These are phyloP conservation scores for Manis crassicaudata DNA, from an alignment of 2,797 vertebrate species.

Conservation along the genomic window DNA sequence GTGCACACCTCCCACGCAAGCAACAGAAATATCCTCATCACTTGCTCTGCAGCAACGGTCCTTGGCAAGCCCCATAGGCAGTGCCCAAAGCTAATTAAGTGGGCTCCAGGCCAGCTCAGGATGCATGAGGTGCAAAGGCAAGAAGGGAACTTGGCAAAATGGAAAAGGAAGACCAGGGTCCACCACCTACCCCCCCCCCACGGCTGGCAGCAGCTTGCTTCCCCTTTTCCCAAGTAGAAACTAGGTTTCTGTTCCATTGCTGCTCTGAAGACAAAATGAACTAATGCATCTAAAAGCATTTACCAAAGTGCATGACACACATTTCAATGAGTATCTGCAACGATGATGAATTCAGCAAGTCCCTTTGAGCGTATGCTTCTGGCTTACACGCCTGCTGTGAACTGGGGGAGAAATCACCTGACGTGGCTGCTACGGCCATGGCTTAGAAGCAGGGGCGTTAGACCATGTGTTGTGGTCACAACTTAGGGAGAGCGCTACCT, in stretches of 20 bases:
- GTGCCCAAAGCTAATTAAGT: background rate
- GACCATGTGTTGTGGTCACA: background rate
- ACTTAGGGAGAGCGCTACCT: background rate
- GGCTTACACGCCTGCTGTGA: background rate
- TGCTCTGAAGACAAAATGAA: background rate
- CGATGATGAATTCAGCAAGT: accelerated
- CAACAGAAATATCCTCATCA: accelerated
- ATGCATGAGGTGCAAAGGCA: accelerated
- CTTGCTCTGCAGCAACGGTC: background rate
- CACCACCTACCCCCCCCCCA: no score
- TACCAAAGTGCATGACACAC: background rate
- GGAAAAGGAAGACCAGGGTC: no score
- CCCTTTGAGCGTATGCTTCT: accelerated
- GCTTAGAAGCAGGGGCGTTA: no score
- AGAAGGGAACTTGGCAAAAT: accelerated
- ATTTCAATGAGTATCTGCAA: background rate
- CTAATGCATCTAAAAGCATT: background rate
- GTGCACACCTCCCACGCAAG: background rate
- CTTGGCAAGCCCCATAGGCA: accelerated
- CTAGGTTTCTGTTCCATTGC: background rate
- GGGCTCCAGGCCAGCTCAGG: background rate
- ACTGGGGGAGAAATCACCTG: background rate
- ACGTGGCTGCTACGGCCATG: accelerated
- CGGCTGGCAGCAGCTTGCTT: background rate
- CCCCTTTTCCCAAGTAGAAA: background rate